Evolutionary conservation across 1,140 invertebrate species (phyloP).

Genomic region (Drosophila rufa): DNA sequence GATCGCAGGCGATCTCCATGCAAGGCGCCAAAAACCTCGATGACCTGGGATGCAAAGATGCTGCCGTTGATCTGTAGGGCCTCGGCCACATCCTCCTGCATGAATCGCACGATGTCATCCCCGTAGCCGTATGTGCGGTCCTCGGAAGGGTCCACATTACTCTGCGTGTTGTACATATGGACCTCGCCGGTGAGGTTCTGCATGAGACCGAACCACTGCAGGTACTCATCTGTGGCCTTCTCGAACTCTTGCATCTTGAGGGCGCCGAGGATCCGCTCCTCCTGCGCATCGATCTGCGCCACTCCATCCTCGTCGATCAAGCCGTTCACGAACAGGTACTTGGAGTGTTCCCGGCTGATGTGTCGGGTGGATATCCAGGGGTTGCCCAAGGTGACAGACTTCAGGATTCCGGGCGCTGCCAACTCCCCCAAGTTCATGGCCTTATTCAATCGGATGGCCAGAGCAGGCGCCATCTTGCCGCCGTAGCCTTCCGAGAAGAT

Average conservation of each 20-base stretch:
- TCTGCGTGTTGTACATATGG: slow-evolving; percentile 59
- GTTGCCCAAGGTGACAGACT: slow-evolving; percentile 93
- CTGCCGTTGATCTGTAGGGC: slow-evolving; percentile 87
- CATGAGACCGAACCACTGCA: slow-evolving; percentile 18
- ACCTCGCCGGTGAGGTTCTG: slow-evolving; percentile 47
- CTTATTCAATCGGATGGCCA: slow-evolving; percentile 87
- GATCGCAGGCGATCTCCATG: slow-evolving; percentile 93
- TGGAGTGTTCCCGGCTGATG: slow-evolving; percentile 92
- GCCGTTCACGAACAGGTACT: slow-evolving; percentile 86
- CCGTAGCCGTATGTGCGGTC: slow-evolving; percentile 61
- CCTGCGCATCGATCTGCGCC: slow-evolving; percentile 68
- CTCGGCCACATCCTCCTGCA: slow-evolving; percentile 89
- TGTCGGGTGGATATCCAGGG: slow-evolving; percentile 95
- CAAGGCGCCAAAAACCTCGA: slow-evolving; percentile 90
- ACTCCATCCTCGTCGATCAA: slow-evolving; percentile 88
- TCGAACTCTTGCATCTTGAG: slow-evolving; percentile 37
- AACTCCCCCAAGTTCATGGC: slow-evolving; percentile 88
- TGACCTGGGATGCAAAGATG: slow-evolving; percentile 81
- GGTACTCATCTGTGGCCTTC: slow-evolving; percentile 32
- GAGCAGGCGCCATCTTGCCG: slow-evolving; percentile 95
- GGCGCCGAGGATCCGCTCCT: slow-evolving; percentile 87
- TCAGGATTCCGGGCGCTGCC: slow-evolving; percentile 87
- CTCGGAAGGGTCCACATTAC: slow-evolving; percentile 48
- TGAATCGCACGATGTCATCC: slow-evolving; percentile 86
- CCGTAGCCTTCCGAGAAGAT: slow-evolving; percentile 96